Evolutionary conservation across 37 sponge, comb jelly and placozoan species (phyloP), one percentile per base, ranked within the genome.

Genomic region (Dysidea cf. avara): DNA sequence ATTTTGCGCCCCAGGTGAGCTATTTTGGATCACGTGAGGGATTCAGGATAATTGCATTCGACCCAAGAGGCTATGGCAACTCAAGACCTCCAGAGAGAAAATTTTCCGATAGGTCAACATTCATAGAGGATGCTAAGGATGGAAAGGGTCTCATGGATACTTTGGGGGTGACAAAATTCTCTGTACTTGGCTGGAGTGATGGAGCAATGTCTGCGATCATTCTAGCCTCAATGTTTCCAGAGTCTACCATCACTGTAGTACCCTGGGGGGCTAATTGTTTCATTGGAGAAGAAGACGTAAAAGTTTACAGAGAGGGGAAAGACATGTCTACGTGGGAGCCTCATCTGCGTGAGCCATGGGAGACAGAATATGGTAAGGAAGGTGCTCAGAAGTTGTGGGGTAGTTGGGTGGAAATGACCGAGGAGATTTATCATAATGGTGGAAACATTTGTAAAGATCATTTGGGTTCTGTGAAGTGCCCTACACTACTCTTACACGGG

Each of bases 171-270:
- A n/a, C 52, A 21, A 56, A 40, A 53, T 85, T 81, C 60, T 86
- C 82, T 1, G 53, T 90, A 2, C 34, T 90, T 40, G 91, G 91
- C 13, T 90, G 91, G 91, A 86, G 91, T 53, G 87, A 90, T 53
- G 91, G 91, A 9, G 91, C 78, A 7, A 55, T 79, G 9, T n/a
- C 76, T 25, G 87, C 82, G 1, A 26, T 86, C 3, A 39, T 81
- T 13, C 53, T 81, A 30, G 87, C 91, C 4, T 72, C 83, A 5
- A 3, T 0, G 12, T 76, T 56, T 54, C 78, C 86, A 9, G 53
- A 85, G 33, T 26, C 58, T 0, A 75, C 86, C 14, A n/a, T 32
- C n/a, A 86, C 64, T 48, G 31, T 90, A 39, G 86, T 90, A 2
- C 18, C 76, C 5, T 90, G 86, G 86, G 86, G 86, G 2, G 77